Conservation (phyloP, 1,140 invertebrate genomes). For the Palaemon carinicauda region DNA sequence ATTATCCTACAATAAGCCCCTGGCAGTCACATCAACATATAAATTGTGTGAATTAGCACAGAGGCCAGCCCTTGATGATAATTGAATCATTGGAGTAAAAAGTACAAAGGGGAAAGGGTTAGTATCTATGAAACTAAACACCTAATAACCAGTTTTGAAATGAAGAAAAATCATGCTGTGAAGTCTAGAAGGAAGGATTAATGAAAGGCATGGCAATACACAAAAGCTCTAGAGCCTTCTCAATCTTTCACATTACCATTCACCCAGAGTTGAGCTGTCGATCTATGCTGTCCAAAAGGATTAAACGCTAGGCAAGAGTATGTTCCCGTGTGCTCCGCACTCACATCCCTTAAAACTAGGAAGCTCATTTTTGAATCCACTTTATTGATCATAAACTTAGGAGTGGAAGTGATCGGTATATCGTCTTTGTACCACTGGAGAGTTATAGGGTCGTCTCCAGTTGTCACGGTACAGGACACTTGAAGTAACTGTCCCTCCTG, state of each 20-base stretch:
- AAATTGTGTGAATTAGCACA: no score
- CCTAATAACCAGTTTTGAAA: no score
- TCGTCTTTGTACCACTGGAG: conserved; percentile 71
- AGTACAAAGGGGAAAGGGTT: no score
- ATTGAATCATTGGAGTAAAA: no score
- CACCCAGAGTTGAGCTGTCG: conserved; percentile 55
- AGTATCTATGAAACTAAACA: no score
- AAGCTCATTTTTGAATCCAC: conserved; percentile 52
- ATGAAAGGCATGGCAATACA: no score
- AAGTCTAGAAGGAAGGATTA: no score
- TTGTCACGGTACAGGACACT: conserved; percentile 45
- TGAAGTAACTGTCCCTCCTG: conserved; percentile 47
- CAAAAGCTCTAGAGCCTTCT: no score
- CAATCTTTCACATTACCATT: conserved; percentile 47
- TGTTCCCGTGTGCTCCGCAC: conserved; percentile 59
- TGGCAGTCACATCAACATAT: no score
- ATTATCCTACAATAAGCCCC: no score
- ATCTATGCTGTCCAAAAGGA: conserved; percentile 66
- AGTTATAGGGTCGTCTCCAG: conserved; percentile 63
- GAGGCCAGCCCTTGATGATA: no score
- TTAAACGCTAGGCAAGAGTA: conserved; percentile 72
- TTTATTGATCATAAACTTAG: conserved; percentile 49
- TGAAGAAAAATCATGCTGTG: no score
- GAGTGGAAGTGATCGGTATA: conserved; percentile 31
- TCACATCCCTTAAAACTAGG: conserved; percentile 41